Evolutionary conservation across 2,888 invertebrate species (phyloP), one percentile per base, ranked within the genome.

Genomic region (Gandaritis pyraliata): DNA sequence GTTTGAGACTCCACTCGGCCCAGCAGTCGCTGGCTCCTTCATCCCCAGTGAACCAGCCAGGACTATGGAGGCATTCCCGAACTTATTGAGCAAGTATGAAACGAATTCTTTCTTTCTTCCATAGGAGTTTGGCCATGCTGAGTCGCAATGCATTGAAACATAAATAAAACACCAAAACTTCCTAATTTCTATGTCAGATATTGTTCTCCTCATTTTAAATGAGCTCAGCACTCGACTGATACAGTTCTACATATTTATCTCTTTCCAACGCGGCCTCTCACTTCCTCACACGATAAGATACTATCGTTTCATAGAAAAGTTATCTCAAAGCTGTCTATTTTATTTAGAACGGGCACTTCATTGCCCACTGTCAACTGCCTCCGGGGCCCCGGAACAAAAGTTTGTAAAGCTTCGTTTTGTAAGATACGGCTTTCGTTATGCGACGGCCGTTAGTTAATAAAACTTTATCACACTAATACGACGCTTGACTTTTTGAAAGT

Each of bases 1-100:
- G 75, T 98, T 96, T 86, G 95, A 96, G 74, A 96, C 97, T n/a
- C 95, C 96, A 7, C 95, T 97, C 75, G 98, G 97, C 0, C 98
- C 98, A 3, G 94, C 96, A 36, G 95, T 98, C 30, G 98, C 98
- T 76, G 96, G 96, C 30, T 95, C 95, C 53, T 96, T 97, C 66
- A 95, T 98, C 70, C 96, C 96, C 1, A 96, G 95, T 82, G 95
- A 96, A 76, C 97, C 97, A 1, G 92, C 94, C 47, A 94, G 94
- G 77, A 94, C 95, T 54, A 97, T 97, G 96, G 94, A 95, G 62
- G 94, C 94, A 23, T 95, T 95, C 81, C 94, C 94, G 15, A 95
- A 95, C 80, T 92, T 95, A 58, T 94, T 97, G 77, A 95, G 95
- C 92, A 95, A 95, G 96, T 96, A 87, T 78, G 90, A 15, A 45